Evolutionary conservation across 2,888 invertebrate species (phyloP), one percentile per base, ranked within the genome.

Genomic region (Leptinotarsa tumamoca): DNA sequence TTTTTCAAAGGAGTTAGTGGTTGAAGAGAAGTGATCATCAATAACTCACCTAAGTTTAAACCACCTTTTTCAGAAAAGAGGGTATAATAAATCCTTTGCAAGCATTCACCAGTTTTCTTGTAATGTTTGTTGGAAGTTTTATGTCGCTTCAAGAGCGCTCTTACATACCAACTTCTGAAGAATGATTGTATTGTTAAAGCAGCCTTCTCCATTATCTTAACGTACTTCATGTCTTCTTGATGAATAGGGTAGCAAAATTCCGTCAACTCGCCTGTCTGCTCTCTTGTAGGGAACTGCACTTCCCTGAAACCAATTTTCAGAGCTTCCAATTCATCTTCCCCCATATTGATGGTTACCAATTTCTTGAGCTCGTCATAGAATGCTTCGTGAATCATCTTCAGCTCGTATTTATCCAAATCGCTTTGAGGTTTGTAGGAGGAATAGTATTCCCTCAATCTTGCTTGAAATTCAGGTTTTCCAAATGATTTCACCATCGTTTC

Each of bases 401-500:
- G 58, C 21, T 80, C 77, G 4, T 75, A 70, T 77, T 81, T 85
- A 50, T 71, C 68, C 14, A 82, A 61, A 4, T 74, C 52, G 49
- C 73, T 52, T 2, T 76, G 33, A 2, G 85, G 85, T 75, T 83
- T 83, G 75, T 86, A 87, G 14, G 81, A 83, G 14, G 74, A 77
- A 74, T 84, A 84, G 76, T 85, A 87, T 4, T 73, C 73, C 52
- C 70, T 80, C 4, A 86, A 74, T 14, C 75, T 78, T 4, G 73
- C 67, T 14, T 74, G 3, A 78, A 82, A 86, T 4, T 84, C 81
- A 4, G 80, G 70, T 15, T 76, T 83, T 27, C 87, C 88, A 73
- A 87, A 87, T 21, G 83, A 79, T 71, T 84, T 82, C 0, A 87
- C 82, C 18, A 88, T 74, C 49, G 84, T 80, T 58, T 86, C 86